phyloP scores from a whole-genome alignment of 1,140 invertebrate genomes.

The Ceratina calcarata region DNA sequence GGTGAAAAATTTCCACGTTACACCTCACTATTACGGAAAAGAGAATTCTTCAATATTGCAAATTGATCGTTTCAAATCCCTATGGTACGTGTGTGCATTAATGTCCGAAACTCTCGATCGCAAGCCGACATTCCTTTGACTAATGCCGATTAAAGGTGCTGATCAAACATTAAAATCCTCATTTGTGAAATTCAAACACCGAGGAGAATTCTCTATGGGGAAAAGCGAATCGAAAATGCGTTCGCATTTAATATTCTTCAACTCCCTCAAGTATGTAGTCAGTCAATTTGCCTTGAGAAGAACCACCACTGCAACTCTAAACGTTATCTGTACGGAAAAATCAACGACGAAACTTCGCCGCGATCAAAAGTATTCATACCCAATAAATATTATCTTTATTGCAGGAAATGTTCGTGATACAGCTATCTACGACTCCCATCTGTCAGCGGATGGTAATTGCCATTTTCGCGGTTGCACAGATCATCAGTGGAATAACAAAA shows the following conservation, averaged over 20 bases:
- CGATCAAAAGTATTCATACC: no score
- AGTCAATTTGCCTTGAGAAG: background rate
- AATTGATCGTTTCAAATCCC: no score
- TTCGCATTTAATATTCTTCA: background rate
- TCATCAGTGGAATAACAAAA: background rate
- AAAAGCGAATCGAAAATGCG: background rate
- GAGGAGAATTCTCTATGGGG: background rate
- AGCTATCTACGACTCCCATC: background rate
- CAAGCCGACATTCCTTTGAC: background rate
- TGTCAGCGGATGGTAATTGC: background rate
- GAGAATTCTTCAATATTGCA: no score
- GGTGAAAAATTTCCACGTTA: background rate
- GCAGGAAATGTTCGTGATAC: background rate
- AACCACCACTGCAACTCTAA: no score
- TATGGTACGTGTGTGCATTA: no score
- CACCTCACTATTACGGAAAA: background rate
- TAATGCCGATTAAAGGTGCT: background rate
- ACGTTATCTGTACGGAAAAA: no score
- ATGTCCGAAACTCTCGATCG: background rate
- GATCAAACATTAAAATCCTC: background rate
- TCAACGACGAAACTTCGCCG: no score
- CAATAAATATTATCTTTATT: background rate
- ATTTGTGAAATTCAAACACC: background rate
- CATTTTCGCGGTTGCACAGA: background rate
- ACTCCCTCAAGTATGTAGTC: background rate